phyloP scores from a whole-genome alignment of 2,113 vertebrate species.

The Propithecus coquereli region DNA sequence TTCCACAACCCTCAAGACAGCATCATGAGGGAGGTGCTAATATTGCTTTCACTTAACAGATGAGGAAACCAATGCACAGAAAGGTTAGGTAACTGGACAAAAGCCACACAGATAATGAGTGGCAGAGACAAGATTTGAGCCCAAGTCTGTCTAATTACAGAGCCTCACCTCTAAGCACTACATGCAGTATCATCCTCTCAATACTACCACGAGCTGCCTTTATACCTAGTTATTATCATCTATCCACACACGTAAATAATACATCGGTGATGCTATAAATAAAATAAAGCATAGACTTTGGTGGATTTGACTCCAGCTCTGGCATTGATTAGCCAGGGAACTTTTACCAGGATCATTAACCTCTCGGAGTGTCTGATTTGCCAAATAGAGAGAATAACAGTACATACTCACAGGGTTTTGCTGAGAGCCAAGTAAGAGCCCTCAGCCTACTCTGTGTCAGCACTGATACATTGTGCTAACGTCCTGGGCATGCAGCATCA shows the following conservation, averaged over 20 bases:
- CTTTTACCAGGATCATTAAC: background rate
- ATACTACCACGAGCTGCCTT: background rate
- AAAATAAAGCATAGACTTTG: background rate
- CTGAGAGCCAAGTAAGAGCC: background rate
- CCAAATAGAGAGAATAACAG: background rate
- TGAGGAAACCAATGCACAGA: background rate
- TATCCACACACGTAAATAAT: background rate
- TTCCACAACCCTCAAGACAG: background rate
- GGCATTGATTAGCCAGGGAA: background rate
- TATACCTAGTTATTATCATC: background rate
- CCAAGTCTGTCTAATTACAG: background rate
- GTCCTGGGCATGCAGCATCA: fast-evolving
- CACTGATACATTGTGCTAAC: background rate
- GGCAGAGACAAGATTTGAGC: background rate
- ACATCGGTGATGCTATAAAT: background rate
- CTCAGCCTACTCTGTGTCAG: background rate
- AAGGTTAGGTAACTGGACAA: background rate
- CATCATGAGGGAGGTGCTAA: background rate
- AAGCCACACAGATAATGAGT: background rate
- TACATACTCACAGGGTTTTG: background rate
- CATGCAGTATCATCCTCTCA: background rate
- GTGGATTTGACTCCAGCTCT: background rate
- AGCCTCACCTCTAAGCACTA: background rate
- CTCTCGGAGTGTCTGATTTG: background rate
- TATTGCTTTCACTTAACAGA: background rate